phyloP scores from a whole-genome alignment of 2,888 invertebrate species.

The Pseudeuparius sepicola region DNA sequence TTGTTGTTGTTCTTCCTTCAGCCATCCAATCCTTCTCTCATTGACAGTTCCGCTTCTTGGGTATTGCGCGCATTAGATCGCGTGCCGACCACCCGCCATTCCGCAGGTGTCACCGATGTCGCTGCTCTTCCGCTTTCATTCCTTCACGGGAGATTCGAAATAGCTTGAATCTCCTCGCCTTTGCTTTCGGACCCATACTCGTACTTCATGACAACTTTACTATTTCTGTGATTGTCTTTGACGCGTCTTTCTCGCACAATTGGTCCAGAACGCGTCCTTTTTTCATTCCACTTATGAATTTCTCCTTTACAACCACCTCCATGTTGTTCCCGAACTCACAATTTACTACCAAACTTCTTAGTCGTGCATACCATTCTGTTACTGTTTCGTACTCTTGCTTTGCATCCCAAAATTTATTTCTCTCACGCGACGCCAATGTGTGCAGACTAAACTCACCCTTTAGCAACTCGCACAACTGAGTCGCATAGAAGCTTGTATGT shows the following conservation, averaged over 20 bases:
- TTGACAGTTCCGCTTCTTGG: too few relatives aligned
- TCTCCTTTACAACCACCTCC: slow-evolving; percentile 17
- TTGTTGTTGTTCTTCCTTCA: too few relatives aligned
- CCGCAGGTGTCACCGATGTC: too few relatives aligned
- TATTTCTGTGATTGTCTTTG: too few relatives aligned
- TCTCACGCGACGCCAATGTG: slow-evolving; percentile 20
- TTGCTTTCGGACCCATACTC: too few relatives aligned
- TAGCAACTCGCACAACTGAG: slow-evolving; percentile 17
- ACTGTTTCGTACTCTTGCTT: slow-evolving; percentile 20
- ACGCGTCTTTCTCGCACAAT: slow-evolving; percentile 22
- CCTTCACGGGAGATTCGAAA: too few relatives aligned
- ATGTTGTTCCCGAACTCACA: slow-evolving; percentile 22
- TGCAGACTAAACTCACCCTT: slow-evolving; percentile 17
- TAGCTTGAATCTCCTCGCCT: too few relatives aligned
- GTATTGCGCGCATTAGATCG: too few relatives aligned
- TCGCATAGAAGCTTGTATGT: too few relatives aligned
- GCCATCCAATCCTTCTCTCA: too few relatives aligned
- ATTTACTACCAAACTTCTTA: slow-evolving; percentile 21
- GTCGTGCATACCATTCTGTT: slow-evolving; percentile 20
- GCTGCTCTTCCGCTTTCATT: too few relatives aligned
- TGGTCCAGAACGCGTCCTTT: slow-evolving; percentile 18
- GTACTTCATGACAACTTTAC: slow-evolving; percentile 6
- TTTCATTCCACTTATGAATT: slow-evolving; percentile 18
- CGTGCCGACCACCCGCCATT: too few relatives aligned
- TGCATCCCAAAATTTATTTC: slow-evolving; percentile 21